Conservation (phyloP, 2,888 invertebrate species). For the Pilophorus perplexus region DNA sequence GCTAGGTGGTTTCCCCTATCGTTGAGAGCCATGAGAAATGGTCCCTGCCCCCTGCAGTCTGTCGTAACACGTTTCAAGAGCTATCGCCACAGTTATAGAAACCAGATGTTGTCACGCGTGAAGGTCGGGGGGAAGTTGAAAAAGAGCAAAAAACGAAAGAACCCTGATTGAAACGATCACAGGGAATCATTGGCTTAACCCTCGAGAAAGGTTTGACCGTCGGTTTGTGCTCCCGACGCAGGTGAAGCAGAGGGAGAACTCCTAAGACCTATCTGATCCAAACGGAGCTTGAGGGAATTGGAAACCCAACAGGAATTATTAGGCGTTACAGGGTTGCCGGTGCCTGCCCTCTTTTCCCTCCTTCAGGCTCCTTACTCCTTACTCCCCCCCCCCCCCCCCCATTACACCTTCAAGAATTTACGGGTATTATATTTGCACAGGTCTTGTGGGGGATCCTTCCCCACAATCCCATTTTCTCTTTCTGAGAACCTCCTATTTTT, state of each 20-base stretch:
- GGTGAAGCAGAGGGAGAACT: slow-evolving; percentile 16
- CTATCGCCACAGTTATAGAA: too few relatives aligned
- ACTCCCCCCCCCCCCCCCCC: too few relatives aligned
- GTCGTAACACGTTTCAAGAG: too few relatives aligned
- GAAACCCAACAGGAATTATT: slow-evolving; percentile 28
- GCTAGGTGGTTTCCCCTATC: too few relatives aligned
- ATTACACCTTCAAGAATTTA: slow-evolving; percentile 12
- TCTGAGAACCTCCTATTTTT: slow-evolving; percentile 2
- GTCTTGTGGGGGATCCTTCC: slow-evolving; percentile 16
- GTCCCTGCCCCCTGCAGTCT: too few relatives aligned
- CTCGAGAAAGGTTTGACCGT: slow-evolving; percentile 14
- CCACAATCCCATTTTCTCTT: slow-evolving; percentile 26
- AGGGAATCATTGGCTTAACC: neutral
- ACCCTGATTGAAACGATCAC: slow-evolving; percentile 24
- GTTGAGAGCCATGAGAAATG: too few relatives aligned
- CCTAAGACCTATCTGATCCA: slow-evolving; percentile 23
- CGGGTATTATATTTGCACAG: slow-evolving; percentile 27
- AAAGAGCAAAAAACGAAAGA: too few relatives aligned
- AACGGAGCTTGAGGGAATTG: slow-evolving; percentile 24
- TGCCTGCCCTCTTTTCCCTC: neutral
- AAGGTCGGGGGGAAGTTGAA: too few relatives aligned
- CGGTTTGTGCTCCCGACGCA: too few relatives aligned
- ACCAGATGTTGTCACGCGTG: too few relatives aligned
- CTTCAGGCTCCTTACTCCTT: neutral
- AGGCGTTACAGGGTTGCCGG: slow-evolving; percentile 5